Evolutionary conservation across 2,797 vertebrate species (phyloP).

Genomic region (Tragopan temminckii): DNA sequence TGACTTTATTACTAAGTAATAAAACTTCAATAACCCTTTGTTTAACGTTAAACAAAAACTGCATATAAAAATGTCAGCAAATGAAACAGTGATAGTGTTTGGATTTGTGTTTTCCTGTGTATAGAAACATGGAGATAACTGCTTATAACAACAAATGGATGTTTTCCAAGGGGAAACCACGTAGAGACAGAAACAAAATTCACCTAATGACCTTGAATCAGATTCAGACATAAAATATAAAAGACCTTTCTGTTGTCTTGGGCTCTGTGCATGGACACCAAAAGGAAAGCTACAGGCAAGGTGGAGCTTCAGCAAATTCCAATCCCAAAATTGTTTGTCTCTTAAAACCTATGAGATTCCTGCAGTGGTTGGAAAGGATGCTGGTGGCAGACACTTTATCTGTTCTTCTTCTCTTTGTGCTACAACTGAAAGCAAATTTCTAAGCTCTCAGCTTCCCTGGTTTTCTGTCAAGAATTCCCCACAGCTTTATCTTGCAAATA

Average conservation of each 20-base stretch:
- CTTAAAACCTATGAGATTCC: neutral
- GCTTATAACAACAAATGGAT: neutral
- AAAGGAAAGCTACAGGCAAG: neutral
- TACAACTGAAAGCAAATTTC: neutral
- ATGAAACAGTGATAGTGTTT: neutral
- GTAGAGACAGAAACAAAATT: neutral
- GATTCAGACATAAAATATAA: neutral
- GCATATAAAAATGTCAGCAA: neutral
- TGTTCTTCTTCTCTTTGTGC: neutral
- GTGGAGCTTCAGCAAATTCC: neutral
- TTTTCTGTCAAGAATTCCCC: neutral
- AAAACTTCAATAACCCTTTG: neutral
- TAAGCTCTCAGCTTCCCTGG: neutral
- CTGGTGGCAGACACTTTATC: neutral
- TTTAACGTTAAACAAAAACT: constrained; percentile 15
- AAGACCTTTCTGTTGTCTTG: neutral
- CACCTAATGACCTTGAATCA: neutral
- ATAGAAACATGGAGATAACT: neutral
- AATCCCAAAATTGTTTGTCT: neutral
- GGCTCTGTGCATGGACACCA: neutral
- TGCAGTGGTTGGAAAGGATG: neutral
- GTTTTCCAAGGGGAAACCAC: neutral
- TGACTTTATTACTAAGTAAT: constrained; percentile 22
- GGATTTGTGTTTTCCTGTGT: neutral
- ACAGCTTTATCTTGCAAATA: neutral